Base-by-base conservation (phyloP, 2,113 vertebrate species). In the Brachypteracias leptosomus region DNA sequence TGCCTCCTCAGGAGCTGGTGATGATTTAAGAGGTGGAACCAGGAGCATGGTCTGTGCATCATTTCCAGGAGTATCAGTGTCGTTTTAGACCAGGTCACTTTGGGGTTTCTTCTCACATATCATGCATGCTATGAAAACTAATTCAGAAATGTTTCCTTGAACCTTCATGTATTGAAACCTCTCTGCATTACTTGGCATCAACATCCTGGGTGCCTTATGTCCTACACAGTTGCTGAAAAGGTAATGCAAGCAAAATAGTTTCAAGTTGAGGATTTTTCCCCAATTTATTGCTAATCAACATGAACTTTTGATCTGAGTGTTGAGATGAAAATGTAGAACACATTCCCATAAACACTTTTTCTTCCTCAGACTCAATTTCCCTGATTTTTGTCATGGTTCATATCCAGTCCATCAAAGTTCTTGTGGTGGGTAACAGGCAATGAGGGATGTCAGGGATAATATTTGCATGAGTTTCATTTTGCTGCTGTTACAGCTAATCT, bases 371-470 rank as follows among this genome's bases (percentile, higher is more conserved):
- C 62, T 82, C 29, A 63, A 20, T 82, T 63, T 85, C 35, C 21
- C 10, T 78, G 6, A 12, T 55, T 93, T 82, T 75, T 81, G 9
- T 59, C 2, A 1, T 35, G 8, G 11, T 71, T 85, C 82, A 49
- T 75, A 59, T 7, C 5, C n/a, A 33, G 29, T 59, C 35, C 15
- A 33, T 59, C 29, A 88, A 38, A 88, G n/a, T 29, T n/a, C 28
- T 67, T 87, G 29, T 67, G 42, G 16, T 29, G 26, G 19, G 16
- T 29, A 22, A 40, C 31, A 57, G n/a, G 29, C 35, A 77, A 15
- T 0, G 0, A 26, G 20, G 12, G 10, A 44, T 49, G 8, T 62
- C 3, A 2, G 47, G 31, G 36, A n/a, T 54, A 78, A 31, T 59
- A 55, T 42, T 55, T 61, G 35, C 2, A 1, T 24, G 7, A 25